Percentiles rank a stretch among this genome's conserved stretches.
Conservation (phyloP, 2,113 vertebrate genomes). For the Dolichotis patagonum region DNA sequence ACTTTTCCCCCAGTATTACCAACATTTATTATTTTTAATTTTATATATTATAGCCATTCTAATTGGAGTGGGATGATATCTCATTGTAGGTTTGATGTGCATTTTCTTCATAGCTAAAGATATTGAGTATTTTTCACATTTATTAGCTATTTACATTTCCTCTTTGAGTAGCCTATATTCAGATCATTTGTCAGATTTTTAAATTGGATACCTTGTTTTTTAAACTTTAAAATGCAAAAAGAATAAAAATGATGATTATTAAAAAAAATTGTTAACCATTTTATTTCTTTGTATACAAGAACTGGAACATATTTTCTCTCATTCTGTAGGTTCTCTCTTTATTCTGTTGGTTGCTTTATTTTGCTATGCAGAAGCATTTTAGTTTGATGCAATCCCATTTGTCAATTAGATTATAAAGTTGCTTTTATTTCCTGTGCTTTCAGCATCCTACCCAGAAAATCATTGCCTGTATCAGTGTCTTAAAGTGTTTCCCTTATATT, state of each 20-base stretch:
- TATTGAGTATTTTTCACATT: not conserved
- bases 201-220: not conserved
- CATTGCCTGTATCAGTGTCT: not conserved
- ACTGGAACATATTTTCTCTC: not conserved
- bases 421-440: not conserved
- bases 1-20: not conserved
- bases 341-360: not conserved
- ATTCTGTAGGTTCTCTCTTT: not conserved
- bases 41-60: not conserved
- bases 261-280: not conserved
- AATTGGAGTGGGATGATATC: not conserved
- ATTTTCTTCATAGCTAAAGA: not conserved
- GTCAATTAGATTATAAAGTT: not conserved
- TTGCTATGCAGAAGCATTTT: not conserved
- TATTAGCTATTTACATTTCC: not conserved
- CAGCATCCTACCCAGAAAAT: not conserved
- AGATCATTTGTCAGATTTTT: not conserved
- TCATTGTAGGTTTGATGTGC: not conserved
- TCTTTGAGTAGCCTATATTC: not conserved
- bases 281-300: not conserved
- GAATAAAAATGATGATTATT: no score
- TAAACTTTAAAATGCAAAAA: no score
- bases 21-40: not conserved
- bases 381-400: not conserved
- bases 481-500: not conserved